phyloP scores from a whole-genome alignment of 2,113 vertebrate genomes.

The Scomber scombrus region DNA sequence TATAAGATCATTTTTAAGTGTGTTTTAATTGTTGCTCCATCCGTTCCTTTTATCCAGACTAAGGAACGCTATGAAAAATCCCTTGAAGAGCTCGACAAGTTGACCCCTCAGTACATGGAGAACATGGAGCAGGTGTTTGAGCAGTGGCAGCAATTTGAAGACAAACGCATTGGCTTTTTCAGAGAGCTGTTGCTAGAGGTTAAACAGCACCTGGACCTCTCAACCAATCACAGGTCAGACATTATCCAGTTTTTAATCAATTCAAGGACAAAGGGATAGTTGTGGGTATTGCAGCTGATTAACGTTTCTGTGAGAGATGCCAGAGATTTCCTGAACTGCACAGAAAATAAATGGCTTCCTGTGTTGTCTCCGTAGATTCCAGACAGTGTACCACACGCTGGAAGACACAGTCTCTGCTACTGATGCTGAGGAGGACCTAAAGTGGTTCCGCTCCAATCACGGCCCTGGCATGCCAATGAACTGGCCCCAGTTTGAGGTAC shows the following conservation, averaged over 20 bases:
- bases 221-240: constrained; percentile 87
- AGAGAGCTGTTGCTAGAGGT: constrained; percentile 92
- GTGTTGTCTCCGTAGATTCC: constrained; percentile 85
- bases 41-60: constrained; percentile 79
- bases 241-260: neutral
- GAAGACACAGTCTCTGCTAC: constrained; percentile 91
- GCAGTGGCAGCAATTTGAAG: constrained; percentile 97
- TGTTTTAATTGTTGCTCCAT: neutral
- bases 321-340: neutral
- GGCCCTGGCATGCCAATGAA: constrained; percentile 99
- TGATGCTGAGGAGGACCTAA: constrained; percentile 92
- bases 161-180: constrained; percentile 93
- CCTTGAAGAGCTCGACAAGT: constrained; percentile 92
- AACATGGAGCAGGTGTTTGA: constrained; percentile 99
- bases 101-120: constrained; percentile 96
- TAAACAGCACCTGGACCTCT: constrained; percentile 95
- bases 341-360: neutral
- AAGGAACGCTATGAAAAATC: constrained; percentile 95
- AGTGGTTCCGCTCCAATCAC: constrained; percentile 94
- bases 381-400: constrained; percentile 91
- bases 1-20: neutral
- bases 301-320: neutral
- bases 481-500: constrained; percentile 99
- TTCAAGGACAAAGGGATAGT: too few species aligned
- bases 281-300: too few species aligned